These are phyloP conservation scores for Beroe ovata DNA, from an alignment of 37 sponge, comb jelly and placozoan genomes.

Conservation along the genomic window DNA sequence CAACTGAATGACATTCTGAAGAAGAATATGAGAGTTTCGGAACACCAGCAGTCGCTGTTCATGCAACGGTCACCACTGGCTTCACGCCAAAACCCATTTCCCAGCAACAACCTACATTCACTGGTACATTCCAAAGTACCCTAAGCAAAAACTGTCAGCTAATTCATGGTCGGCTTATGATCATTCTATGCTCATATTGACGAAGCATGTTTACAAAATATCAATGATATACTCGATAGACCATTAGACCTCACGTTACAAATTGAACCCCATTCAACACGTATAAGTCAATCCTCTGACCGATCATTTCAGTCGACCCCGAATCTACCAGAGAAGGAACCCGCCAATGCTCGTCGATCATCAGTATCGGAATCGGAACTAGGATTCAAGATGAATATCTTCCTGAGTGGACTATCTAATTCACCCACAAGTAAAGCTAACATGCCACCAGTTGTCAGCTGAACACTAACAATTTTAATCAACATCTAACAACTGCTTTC, in stretches of 20 bases:
- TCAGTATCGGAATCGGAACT: background rate
- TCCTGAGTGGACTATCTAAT: conserved; percentile 48
- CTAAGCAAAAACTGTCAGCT: too few relatives aligned
- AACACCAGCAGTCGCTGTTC: background rate
- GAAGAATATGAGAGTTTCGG: background rate
- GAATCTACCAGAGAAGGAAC: conserved; percentile 35
- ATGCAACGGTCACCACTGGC: background rate
- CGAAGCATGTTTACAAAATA: too few relatives aligned
- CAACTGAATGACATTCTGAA: background rate
- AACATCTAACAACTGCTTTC: too few relatives aligned
- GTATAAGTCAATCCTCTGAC: too few relatives aligned
- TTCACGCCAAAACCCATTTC: background rate
- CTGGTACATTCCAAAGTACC: background rate
- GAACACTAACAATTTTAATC: too few relatives aligned
- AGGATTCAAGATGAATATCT: conserved; percentile 64
- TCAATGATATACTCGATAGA: too few relatives aligned
- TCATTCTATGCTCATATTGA: too few relatives aligned
- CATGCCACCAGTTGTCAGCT: conserved; percentile 27
- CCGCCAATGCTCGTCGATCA: background rate
- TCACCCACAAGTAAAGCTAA: background rate
- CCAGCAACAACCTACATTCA: background rate
- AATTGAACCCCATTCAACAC: too few relatives aligned
- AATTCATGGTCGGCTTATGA: too few relatives aligned
- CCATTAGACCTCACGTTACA: too few relatives aligned
- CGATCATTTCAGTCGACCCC: conserved; percentile 61